Conservation (phyloP, 1,140 invertebrate genomes). For the Drosophila suzukii region DNA sequence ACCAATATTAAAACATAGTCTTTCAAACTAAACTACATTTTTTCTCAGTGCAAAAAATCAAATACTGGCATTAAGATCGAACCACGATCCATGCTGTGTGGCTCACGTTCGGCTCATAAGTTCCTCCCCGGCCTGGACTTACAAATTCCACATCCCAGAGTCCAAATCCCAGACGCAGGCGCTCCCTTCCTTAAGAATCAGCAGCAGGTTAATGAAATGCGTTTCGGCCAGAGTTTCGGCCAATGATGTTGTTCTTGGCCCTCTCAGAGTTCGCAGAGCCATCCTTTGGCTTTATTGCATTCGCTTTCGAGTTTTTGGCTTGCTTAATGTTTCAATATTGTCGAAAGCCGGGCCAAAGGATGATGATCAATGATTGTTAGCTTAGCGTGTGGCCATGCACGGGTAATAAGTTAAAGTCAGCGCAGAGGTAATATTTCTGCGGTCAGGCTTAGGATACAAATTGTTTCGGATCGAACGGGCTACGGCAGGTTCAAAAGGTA, state of each 20-base stretch:
- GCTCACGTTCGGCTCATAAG: slow-evolving; percentile 49
- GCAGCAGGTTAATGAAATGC: slow-evolving; percentile 81
- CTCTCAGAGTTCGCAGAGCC: slow-evolving; percentile 14
- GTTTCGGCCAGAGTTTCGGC: slow-evolving; percentile 56
- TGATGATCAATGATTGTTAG: slow-evolving; percentile 78
- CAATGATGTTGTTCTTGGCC: slow-evolving; percentile 60
- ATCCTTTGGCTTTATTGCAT: slow-evolving; percentile 34
- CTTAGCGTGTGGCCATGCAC: slow-evolving; percentile 73
- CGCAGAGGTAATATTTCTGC: slow-evolving; percentile 46
- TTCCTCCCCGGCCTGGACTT: slow-evolving; percentile 18
- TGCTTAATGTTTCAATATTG: slow-evolving; percentile 77
- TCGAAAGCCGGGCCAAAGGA: slow-evolving; percentile 44
- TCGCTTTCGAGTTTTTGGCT: slow-evolving; percentile 26
- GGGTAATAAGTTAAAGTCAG: slow-evolving; percentile 58
- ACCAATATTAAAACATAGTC: too few relatives aligned
- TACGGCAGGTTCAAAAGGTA: slow-evolving; percentile 19
- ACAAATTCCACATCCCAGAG: slow-evolving; percentile 6
- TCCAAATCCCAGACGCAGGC: slow-evolving; percentile 32
- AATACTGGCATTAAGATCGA: slow-evolving; percentile 53
- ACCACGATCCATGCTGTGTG: slow-evolving; percentile 52
- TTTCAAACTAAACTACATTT: too few relatives aligned
- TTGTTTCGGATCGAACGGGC: slow-evolving; percentile 41
- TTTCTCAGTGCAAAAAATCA: slow-evolving; percentile 25
- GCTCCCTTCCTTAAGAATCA: slow-evolving; percentile 21
- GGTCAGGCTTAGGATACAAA: slow-evolving; percentile 57